Evolutionary conservation across 92 coral and sea anemone species (phyloP).

Genomic region (Parazoanthus swiftii): DNA sequence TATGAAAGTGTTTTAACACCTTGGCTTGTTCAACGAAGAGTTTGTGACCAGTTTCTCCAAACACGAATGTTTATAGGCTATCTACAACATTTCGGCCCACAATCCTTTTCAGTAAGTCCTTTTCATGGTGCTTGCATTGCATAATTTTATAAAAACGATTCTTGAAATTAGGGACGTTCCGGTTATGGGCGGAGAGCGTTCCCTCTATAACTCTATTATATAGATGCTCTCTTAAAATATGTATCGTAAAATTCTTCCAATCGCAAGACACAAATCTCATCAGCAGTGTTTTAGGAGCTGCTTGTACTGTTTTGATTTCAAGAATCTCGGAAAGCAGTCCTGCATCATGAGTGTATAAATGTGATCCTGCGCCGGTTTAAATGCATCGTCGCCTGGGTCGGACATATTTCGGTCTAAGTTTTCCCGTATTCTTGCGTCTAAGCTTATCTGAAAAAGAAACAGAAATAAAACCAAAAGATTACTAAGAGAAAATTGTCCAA

Average conservation of each 20-base stretch:
- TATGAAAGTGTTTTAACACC: no score
- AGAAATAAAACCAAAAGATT: not conserved
- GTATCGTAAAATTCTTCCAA: not conserved
- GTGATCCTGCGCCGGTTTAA: slow-evolving; percentile 90
- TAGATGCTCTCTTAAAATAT: no score
- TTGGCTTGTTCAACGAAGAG: no score
- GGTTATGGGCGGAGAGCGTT: not conserved
- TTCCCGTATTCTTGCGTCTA: slow-evolving; percentile 92
- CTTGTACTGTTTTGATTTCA: slow-evolving; percentile 89
- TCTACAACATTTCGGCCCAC: no score
- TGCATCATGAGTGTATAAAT: slow-evolving; percentile 88
- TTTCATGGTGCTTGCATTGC: no score
- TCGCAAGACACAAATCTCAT: not conserved
- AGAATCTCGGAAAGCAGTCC: slow-evolving; percentile 91
- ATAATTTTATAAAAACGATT: no score
- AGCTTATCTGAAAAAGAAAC: slow-evolving; percentile 70
- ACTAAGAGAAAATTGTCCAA: not conserved
- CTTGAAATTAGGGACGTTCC: not conserved
- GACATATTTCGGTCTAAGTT: slow-evolving; percentile 85
- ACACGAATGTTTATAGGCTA: no score
- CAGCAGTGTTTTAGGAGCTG: slow-evolving; percentile 65
- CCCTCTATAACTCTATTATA: no score
- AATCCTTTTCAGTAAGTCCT: no score
- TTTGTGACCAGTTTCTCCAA: no score
- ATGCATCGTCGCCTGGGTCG: slow-evolving; percentile 79